A percentile compares a stretch with the other conserved stretches of the same genome.
Conservation (phyloP, 2,797 vertebrate genomes). For the Agapornis canus region DNA sequence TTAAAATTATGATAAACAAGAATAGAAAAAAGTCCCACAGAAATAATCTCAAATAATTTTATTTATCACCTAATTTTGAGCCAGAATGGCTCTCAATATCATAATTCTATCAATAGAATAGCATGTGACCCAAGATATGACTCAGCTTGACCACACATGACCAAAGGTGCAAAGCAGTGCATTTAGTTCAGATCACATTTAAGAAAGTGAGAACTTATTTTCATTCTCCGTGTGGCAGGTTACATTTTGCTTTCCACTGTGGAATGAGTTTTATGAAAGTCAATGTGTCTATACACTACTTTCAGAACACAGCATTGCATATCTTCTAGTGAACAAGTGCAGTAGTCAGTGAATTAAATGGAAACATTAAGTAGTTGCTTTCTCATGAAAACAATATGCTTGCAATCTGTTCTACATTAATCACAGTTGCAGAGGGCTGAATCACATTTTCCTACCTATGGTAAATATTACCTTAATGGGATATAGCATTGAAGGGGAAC, state of each 20-base stretch:
- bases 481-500: not conserved
- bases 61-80: not conserved
- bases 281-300: not conserved
- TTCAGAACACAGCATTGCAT: not conserved
- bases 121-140: not conserved
- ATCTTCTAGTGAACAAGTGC: not conserved
- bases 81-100: not conserved
- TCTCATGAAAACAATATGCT: conserved; percentile 14
- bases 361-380: not conserved
- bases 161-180: not conserved
- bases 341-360: not conserved
- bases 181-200: not conserved
- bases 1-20: not conserved
- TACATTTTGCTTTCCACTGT: not conserved
- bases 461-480: not conserved
- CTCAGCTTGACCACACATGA: not conserved
- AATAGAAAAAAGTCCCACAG: not conserved
- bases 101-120: not conserved
- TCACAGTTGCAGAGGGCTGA: not conserved
- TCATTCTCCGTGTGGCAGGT: not conserved
- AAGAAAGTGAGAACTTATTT: not conserved
- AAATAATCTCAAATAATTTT: not conserved
- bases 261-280: not conserved
- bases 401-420: not conserved
- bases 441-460: not conserved